phyloP scores from a whole-genome alignment of 2,113 vertebrate species.

The Propithecus coquereli region DNA sequence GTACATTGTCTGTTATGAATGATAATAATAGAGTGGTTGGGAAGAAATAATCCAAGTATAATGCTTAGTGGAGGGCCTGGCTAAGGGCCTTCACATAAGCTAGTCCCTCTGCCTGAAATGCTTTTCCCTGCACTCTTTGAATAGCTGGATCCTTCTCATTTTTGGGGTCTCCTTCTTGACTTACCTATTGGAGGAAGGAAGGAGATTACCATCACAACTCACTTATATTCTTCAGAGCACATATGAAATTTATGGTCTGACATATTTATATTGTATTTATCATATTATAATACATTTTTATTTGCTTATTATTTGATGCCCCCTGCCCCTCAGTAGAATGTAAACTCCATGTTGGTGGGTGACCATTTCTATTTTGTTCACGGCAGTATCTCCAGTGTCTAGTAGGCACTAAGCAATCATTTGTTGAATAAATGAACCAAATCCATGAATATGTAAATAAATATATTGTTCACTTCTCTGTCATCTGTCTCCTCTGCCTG shows the following conservation, averaged over 20 bases:
- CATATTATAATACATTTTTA: background rate
- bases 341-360: background rate
- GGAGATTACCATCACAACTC: background rate
- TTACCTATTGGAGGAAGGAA: background rate
- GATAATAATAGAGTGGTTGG: background rate
- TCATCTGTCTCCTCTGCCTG: background rate
- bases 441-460: background rate
- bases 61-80: background rate
- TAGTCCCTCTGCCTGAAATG: background rate
- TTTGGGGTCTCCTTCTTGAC: background rate
- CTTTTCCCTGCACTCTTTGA: background rate
- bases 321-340: background rate
- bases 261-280: background rate
- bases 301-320: background rate
- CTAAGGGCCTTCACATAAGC: background rate
- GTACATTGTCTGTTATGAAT: background rate
- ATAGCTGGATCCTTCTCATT: background rate
- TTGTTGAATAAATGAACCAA: background rate
- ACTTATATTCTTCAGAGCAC: background rate
- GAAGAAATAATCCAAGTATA: background rate
- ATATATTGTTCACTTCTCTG: background rate
- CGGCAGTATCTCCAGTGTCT: background rate
- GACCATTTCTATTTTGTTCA: background rate
- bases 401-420: background rate
- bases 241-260: background rate